These are phyloP conservation scores for Lampris incognitus DNA, from an alignment of 2,113 vertebrate genomes.

Conservation along the genomic window DNA sequence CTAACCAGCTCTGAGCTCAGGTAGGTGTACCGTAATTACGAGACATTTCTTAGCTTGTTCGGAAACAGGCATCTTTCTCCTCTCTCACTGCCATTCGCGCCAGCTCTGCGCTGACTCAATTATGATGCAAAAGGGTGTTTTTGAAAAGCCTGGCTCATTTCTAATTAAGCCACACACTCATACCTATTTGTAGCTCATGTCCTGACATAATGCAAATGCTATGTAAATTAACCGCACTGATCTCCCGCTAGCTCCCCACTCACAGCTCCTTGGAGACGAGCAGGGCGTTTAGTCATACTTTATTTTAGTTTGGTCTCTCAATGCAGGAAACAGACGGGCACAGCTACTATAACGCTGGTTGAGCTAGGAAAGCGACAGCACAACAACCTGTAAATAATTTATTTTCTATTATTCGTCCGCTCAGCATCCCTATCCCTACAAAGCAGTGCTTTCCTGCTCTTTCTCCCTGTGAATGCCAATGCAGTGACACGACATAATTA, in stretches of 20 bases:
- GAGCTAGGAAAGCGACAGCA: constrained; percentile 39
- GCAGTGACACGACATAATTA: constrained; percentile 53
- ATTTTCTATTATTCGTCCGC: constrained; percentile 56
- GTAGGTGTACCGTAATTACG: constrained; percentile 78
- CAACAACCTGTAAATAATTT: constrained; percentile 41
- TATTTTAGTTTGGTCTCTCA: constrained; percentile 72
- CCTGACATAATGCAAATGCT: constrained; percentile 85
- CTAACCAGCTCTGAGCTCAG: constrained; percentile 33
- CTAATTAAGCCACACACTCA: constrained; percentile 85
- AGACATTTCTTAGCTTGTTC: constrained; percentile 70
- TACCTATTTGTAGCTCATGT: constrained; percentile 85
- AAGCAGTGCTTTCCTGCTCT: constrained; percentile 4
- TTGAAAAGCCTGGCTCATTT: constrained; percentile 82
- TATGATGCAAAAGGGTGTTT: constrained; percentile 82
- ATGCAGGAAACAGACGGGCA: constrained; percentile 61
- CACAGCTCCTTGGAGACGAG: constrained; percentile 74
- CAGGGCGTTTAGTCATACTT: constrained; percentile 76
- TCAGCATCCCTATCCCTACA: not conserved
- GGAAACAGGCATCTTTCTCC: constrained; percentile 68
- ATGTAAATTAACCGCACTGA: constrained; percentile 84
- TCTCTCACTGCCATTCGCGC: constrained; percentile 65
- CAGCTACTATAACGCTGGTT: constrained; percentile 30
- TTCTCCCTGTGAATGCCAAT: constrained; percentile 48
- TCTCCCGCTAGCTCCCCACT: constrained; percentile 77
- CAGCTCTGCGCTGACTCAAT: constrained; percentile 75